Percentiles rank a stretch among this genome's conserved stretches.
These are phyloP conservation scores for Rhea pennata DNA, from an alignment of 2,113 vertebrate species.

Conservation along the genomic window DNA sequence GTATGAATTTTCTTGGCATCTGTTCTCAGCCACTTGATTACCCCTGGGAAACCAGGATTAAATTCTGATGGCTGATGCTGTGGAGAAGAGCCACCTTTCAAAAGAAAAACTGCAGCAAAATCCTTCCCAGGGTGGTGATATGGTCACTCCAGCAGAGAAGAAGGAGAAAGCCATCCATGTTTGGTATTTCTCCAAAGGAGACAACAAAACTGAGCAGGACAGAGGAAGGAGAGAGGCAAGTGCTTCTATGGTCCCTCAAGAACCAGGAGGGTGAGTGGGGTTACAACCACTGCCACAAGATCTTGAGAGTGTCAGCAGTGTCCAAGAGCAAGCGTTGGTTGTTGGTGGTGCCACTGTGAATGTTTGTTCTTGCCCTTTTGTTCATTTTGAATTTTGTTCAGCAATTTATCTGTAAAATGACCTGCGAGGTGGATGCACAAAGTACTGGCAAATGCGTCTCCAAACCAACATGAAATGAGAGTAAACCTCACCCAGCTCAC, in stretches of 20 bases:
- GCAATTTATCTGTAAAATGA: neutral
- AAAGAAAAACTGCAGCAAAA: neutral
- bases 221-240: neutral
- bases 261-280: neutral
- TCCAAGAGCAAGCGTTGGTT: neutral
- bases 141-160: neutral
- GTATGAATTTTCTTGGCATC: neutral
- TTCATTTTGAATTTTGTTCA: neutral
- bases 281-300: neutral
- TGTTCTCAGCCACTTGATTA: neutral
- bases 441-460: neutral
- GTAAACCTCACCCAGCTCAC: neutral
- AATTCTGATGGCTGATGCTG: neutral
- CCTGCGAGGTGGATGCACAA: neutral
- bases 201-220: neutral
- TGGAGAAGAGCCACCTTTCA: neutral
- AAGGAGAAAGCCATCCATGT: neutral
- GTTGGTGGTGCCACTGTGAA: neutral
- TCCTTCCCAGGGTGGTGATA: rapidly evolving
- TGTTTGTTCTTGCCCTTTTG: neutral
- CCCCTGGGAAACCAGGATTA: neutral
- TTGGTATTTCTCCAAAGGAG: neutral
- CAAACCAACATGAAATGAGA: neutral
- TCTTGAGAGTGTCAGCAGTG: neutral
- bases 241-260: neutral